These are phyloP conservation scores for Myotis myotis DNA, from an alignment of 2,797 vertebrate species.

Conservation along the genomic window DNA sequence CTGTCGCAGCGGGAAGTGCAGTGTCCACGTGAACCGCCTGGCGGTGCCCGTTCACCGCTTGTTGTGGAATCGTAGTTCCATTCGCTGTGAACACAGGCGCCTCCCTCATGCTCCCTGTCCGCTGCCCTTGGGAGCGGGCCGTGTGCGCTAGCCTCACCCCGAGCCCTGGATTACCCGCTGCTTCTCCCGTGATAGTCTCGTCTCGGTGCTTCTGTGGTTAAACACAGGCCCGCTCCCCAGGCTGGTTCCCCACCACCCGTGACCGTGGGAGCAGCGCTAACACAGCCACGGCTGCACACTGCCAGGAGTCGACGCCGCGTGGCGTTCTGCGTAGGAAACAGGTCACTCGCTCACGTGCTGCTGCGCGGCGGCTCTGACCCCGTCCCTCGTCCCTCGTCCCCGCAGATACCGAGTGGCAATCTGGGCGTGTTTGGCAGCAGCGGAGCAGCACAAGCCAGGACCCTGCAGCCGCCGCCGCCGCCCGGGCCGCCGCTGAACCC, in stretches of 20 bases:
- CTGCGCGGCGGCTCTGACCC: not conserved
- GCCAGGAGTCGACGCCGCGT: too few species aligned
- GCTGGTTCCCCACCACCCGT: not conserved
- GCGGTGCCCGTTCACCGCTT: too few species aligned
- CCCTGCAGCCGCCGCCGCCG: conserved; percentile 92
- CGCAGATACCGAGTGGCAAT: conserved; percentile 95
- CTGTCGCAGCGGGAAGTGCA: too few species aligned
- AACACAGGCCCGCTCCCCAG: not conserved
- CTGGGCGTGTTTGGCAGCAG: conserved; percentile 97
- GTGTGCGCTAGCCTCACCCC: too few species aligned
- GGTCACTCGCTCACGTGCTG: too few species aligned
- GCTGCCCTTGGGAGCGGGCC: too few species aligned
- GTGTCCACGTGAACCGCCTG: too few species aligned
- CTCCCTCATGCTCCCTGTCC: too few species aligned
- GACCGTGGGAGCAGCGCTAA: fast-evolving
- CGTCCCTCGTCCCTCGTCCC: conserved; percentile 35
- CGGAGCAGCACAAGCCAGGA: conserved; percentile 98
- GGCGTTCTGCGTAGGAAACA: too few species aligned
- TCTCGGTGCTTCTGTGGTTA: not conserved
- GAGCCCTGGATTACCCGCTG: not conserved
- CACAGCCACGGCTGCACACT: too few species aligned
- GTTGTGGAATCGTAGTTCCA: too few species aligned
- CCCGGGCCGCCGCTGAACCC: conserved; percentile 98
- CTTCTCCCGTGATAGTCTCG: not conserved
- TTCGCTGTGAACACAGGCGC: too few species aligned